Evolutionary conservation across 2,888 invertebrate genomes (phyloP), one percentile per base, ranked within the genome.

Genomic region (Pecten maximus): DNA sequence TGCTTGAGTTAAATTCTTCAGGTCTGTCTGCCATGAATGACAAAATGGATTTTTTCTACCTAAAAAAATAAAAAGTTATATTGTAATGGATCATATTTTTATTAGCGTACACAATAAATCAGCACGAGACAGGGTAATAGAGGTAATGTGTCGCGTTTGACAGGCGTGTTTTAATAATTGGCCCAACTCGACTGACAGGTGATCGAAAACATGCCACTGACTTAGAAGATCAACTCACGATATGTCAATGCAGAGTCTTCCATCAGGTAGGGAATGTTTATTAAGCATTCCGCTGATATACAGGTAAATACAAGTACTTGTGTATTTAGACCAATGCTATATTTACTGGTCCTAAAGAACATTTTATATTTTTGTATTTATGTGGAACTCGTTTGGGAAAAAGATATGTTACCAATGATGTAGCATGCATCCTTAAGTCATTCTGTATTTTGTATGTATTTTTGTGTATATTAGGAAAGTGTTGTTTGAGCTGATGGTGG

Each of bases 211-310:
- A 74, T 74, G 74, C 28, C 74, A 74, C 54, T 6, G 74, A 28
- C 74, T 74, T 6, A 35, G 74, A 74, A 23, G 74, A 74, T 74
- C 74, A 74, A 74, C 74, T 74, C 74, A 74, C 74, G 74, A 74
- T 74, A 74, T 74, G 74, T 74, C 74, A 74, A 35, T 74, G 74
- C 35, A 74, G 16, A 10, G 35, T 74, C 74, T 74, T 35, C 74
- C 28, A 74, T 74, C 74, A 74, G 35, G 74, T 35, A 15, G 1
- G 35, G 60, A 60, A 60, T 60, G 60, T 60, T 60, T 60, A 15
- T 35, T 74, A 74, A 10, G 12, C 23, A 23, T 35, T 74, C 35
- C 16, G 28, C 23, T 35, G 28, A 23, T 6, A 28, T 28, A 74
- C 74, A 74, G 74, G 74, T 74, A 74, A 8, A 74, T 35, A 4